Conservation (phyloP, 2,797 vertebrate genomes). For the Coluber constrictor region DNA sequence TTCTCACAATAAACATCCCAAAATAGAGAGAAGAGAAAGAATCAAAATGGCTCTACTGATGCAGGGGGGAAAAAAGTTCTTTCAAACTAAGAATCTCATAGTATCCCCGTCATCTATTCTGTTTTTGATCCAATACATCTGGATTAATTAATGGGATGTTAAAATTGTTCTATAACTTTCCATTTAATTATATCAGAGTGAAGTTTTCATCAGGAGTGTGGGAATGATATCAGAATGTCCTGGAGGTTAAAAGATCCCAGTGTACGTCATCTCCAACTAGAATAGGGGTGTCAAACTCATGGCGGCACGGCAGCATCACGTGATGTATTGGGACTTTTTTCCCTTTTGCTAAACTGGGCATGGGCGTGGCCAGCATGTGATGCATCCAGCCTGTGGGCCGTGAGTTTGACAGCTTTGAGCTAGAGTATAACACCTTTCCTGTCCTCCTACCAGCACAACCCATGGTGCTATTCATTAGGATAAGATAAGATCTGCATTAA, state of each 20-base stretch:
- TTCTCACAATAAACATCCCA: conserved; percentile 33
- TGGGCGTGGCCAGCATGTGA: no score
- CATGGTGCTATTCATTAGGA: not conserved
- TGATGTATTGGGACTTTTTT: no score
- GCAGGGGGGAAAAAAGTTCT: conserved; percentile 8
- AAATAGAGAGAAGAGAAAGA: conserved; percentile 34
- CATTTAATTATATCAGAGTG: not conserved
- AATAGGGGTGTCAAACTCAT: no score
- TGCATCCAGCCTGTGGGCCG: no score
- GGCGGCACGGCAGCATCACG: no score
- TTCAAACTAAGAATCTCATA: not conserved
- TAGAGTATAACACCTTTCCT: not conserved
- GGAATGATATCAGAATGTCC: not conserved
- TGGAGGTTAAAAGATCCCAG: not conserved
- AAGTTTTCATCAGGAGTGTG: not conserved
- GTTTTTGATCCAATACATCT: not conserved
- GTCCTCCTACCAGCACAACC: not conserved
- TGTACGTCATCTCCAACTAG: no score
- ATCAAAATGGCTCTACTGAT: conserved; percentile 5
- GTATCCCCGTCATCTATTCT: not conserved
- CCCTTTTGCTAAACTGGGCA: no score
- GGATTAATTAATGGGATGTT: not conserved
- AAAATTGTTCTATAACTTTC: not conserved
- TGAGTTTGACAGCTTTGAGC: no score
- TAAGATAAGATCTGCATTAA: not conserved